Base-by-base conservation (phyloP, 2,113 vertebrate genomes). In the Cavia aperea region DNA sequence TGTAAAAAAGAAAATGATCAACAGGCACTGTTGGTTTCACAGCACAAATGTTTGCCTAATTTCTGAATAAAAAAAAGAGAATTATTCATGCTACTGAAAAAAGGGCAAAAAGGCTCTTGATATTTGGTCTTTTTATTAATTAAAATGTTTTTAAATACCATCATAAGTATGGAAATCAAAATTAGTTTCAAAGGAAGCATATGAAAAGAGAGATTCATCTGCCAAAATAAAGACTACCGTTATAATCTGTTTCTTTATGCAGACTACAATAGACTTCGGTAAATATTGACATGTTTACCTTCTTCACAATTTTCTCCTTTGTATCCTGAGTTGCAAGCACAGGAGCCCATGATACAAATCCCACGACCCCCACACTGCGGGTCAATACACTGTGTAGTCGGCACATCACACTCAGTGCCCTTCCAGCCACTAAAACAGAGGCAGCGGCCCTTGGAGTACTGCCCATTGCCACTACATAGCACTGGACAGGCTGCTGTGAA, bases 391-490 rank as follows among this genome's bases (percentile, higher is more conserved):
- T 99, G 99, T 39, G 97, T 98, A 16, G 97, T 90, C 4, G 99
- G 98, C 88, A 99, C 98, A 0, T 99, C 99, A 10, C 99, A 99
- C 96, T 99, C 99, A 0, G 98, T 99, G 93, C 99, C 99, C 97
- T 99, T 99, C 99, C 99, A 99, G 92, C 99, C 99, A 0, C 99
- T 99, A 98, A 99, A 99, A 92, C 99, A 99, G 79, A 99, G 98
- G 96, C 99, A 99, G 96, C 99, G 99, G 93, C 99, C 99, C 95
- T 99, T 98, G 97, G 98, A 98, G 97, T 99, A 99, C 94, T 99
- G 99, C 73, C 99, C 99, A 0, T 99, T 99, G 84, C 98, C 98
- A 54, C 99, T 99, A 94, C 99, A 99, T 95, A 99, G 96, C 94
- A 99, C 98, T 0, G 99, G 99, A 92, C 99, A 99, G 97, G 99